These are phyloP conservation scores for Nannobrachium achirus DNA, from an alignment of 2,113 vertebrate genomes.

Conservation along the genomic window DNA sequence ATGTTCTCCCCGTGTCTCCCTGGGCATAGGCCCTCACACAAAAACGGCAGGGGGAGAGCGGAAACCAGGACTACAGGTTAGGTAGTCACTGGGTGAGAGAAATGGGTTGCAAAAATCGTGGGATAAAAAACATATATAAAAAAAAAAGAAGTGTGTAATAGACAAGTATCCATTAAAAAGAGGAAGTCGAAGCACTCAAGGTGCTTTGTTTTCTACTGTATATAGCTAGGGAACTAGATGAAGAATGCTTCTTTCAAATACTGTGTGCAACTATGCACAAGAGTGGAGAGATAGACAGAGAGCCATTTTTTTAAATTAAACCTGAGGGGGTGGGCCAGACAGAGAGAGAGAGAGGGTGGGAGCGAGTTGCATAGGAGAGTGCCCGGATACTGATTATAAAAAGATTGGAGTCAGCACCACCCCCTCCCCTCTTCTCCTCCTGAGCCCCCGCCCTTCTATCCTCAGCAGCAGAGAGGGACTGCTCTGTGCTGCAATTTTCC, in stretches of 20 bases:
- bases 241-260: too few species aligned
- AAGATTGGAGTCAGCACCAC: slow-evolving; percentile 60
- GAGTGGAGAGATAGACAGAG: background rate
- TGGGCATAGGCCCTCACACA: too few species aligned
- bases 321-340: background rate
- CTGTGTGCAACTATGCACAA: too few species aligned
- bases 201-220: too few species aligned
- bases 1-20: too few species aligned
- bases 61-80: too few species aligned
- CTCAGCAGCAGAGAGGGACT: slow-evolving; percentile 63
- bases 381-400: slow-evolving; percentile 51
- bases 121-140: too few species aligned
- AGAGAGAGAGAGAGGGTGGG: slow-evolving; percentile 13
- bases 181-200: background rate
- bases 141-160: slow-evolving; percentile 4
- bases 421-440: background rate
- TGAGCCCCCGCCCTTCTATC: slow-evolving; percentile 26
- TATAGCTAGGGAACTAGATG: too few species aligned
- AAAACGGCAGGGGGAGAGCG: too few species aligned
- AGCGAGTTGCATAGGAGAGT: slow-evolving; percentile 31
- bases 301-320: background rate
- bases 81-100: too few species aligned
- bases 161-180: background rate
- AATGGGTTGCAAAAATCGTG: too few species aligned
- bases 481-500: slow-evolving; percentile 70